Percentiles rank a stretch among this genome's conserved stretches.
These are phyloP conservation scores for Habroteleia sp. DNA, from an alignment of 2,888 invertebrate genomes.

Conservation along the genomic window DNA sequence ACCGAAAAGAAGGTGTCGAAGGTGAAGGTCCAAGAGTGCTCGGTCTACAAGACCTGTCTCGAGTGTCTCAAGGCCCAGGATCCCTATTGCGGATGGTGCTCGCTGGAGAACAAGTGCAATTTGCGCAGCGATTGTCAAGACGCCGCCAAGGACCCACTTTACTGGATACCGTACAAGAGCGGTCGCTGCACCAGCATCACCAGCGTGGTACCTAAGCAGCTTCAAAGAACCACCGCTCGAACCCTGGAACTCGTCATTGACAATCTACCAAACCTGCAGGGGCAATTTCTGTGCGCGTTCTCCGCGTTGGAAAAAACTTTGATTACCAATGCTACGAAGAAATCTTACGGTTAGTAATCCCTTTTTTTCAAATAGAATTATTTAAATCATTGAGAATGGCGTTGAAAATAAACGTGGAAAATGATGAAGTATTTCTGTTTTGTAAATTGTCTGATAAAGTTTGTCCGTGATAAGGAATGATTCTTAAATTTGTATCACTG, in stretches of 20 bases:
- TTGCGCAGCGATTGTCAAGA: slow-evolving; percentile 94
- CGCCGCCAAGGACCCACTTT: slow-evolving; percentile 94
- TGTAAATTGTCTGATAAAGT: too few species aligned
- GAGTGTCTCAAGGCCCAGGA: slow-evolving; percentile 96
- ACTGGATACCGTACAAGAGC: slow-evolving; percentile 98
- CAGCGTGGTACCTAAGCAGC: slow-evolving; percentile 92
- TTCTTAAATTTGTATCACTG: too few species aligned
- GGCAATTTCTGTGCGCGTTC: slow-evolving; percentile 96
- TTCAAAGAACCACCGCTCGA: slow-evolving; percentile 95
- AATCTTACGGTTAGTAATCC: slow-evolving; percentile 87
- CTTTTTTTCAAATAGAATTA: too few species aligned
- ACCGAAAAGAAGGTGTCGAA: slow-evolving; percentile 95
- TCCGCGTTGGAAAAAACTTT: slow-evolving; percentile 94
- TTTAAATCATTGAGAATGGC: too few species aligned
- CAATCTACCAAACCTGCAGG: slow-evolving; percentile 95
- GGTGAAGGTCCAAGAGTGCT: slow-evolving; percentile 96
- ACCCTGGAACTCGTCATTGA: slow-evolving; percentile 96
- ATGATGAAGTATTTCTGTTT: too few species aligned
- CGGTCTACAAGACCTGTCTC: slow-evolving; percentile 93
- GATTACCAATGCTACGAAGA: slow-evolving; percentile 93
- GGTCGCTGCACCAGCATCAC: slow-evolving; percentile 98
- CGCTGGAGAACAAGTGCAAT: slow-evolving; percentile 97
- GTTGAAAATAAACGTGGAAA: too few species aligned
- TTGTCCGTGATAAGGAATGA: too few species aligned
- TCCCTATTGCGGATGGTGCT: slow-evolving; percentile 99